Base-by-base conservation (phyloP, 2,113 vertebrate species). In the Pelobates fuscus region DNA sequence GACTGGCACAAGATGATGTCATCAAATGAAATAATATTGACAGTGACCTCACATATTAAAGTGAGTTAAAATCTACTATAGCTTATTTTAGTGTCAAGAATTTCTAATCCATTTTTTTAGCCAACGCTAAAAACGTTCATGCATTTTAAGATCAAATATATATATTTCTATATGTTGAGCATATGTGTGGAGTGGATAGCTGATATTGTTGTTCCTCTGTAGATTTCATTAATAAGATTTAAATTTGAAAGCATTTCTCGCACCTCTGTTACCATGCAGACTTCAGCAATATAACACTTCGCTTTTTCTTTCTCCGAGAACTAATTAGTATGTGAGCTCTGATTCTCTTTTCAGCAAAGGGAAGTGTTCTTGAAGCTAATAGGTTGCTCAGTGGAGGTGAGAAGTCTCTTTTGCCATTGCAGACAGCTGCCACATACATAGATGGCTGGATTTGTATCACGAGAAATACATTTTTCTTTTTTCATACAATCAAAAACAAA, bases 271-370 rank as follows among this genome's bases (percentile, higher is more conserved):
- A 29, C 64, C 61, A 60, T 37, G 54, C 64, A 12, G 44, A 37
- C 37, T 29, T 23, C 32, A 43, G 63, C 46, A 30, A 23, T 15
- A 67, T 65, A 76, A 60, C 32, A 59, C 41, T 43, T 58, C 46
- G 54, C 25, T 67, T 59, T 76, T 25, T 55, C 54, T 49, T 76
- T 67, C 46, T 67, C 62, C 43, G 63, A 67, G 49, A 67, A 67
- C 72, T 76, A 67, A 76, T 76, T 76, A 76, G 66, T 49, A 76
- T 60, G 59, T 55, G 60, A 60, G 64, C 46, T 44, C 72, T 67
- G 37, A 5, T 27, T 46, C 64, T 67, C n/a, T 60, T 25, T 32
- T 67, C 54, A 15, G 64, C n/a, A 41, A 62, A 67, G 55, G 60
- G 63, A 58, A 67, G 60, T 67, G 64, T 76, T 76, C 72, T 59